Base-by-base conservation (phyloP, 2,797 vertebrate genomes). In the Mormyrops attenuatus region DNA sequence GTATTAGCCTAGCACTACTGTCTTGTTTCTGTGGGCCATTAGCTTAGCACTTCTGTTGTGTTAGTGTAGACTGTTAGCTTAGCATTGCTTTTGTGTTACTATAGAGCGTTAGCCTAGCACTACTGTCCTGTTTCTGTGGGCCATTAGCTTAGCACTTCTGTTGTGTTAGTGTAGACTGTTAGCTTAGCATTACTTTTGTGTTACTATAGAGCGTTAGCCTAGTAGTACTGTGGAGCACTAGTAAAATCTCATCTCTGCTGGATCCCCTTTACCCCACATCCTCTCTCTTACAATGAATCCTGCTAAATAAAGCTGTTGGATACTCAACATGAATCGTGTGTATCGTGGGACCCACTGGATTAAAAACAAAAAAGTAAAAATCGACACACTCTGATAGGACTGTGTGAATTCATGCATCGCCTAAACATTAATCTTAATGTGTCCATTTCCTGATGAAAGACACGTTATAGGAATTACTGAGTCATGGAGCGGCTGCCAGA, bases 391-490 rank as follows among this genome's bases (percentile, higher is more conserved):
- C 50, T 6, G 22, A 53, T 17, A 26, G 85, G 26, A 86, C 85
- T 26, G 85, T 13, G n/a, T 55, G 22, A 86, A 86, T 50, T 50
- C 26, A 86, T 2, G 47, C 50, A 50, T 34, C 26, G 0, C n/a
- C 20, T n/a, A 30, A 82, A 44, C 80, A 38, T 89, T 89, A 84
- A 57, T 89, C 4, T 84, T 88, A 50, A 50, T 73, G 9, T 84
- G 88, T 20, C 4, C 34, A 3, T 47, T 20, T 53, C 88, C 77
- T 60, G 77, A 84, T 82, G 50, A 86, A 53, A 30, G 50, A 30
- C 50, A 86, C 22, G 47, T 86, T 55, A 49, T 15, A 17, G 44
- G 85, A 55, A 53, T 53, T 38, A 49, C 85, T 5, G 22, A 86
- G 20, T 86, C 30, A 20, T 2, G 55, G 63, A 69, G 63, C 63